Conservation (phyloP, 2,888 invertebrate genomes). For the Myopa testacea region DNA sequence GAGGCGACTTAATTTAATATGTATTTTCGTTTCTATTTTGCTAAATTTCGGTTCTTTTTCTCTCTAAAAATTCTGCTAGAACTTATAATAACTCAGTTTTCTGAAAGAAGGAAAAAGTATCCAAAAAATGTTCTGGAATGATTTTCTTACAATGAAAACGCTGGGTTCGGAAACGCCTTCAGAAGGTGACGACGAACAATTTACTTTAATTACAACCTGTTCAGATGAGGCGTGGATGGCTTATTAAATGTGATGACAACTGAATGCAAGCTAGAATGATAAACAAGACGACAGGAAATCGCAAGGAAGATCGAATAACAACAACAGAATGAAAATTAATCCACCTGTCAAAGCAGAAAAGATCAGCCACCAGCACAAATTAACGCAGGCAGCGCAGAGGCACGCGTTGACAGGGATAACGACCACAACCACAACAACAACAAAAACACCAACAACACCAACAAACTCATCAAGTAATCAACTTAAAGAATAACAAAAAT, state of each 20-base stretch:
- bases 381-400: not conserved
- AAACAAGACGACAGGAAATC: constrained; percentile 2
- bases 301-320: constrained; percentile 15
- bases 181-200: constrained; percentile 10
- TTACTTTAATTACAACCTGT: constrained; percentile 11
- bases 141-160: not conserved
- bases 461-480: not conserved
- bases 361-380: not conserved
- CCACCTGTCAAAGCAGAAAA: not conserved
- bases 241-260: constrained; percentile 13
- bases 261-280: not conserved
- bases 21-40: no score
- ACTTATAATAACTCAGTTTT: not conserved
- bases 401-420: not conserved
- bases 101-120: not conserved
- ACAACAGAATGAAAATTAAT: constrained; percentile 15
- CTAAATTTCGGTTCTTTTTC: no score
- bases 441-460: not conserved
- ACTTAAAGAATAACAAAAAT: constrained; percentile 9
- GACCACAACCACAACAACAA: not conserved
- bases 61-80: no score
- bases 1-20: no score
- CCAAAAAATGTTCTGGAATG: not conserved
- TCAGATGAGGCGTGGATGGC: constrained; percentile 13
- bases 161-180: not conserved